phyloP scores from a whole-genome alignment of 2,113 vertebrate species.

The Ctenomys sociabilis region DNA sequence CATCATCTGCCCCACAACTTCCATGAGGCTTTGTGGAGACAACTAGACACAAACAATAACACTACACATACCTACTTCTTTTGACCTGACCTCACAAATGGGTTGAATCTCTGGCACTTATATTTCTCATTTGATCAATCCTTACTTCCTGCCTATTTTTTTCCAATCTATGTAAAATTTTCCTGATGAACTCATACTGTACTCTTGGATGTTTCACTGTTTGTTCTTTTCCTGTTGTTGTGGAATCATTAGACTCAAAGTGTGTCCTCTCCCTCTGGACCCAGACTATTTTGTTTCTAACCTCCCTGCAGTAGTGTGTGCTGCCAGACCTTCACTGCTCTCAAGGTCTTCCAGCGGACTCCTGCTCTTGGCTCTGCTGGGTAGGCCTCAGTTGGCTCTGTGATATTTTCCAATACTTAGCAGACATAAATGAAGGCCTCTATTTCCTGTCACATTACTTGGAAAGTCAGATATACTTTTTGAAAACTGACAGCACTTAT shows the following conservation, averaged over 20 bases:
- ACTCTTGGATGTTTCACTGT: constrained; percentile 21
- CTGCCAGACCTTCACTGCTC: constrained; percentile 44
- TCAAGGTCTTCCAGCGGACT: constrained; percentile 22
- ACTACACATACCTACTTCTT: constrained; percentile 20
- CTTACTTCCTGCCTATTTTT: constrained; percentile 28
- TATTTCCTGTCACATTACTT: constrained; percentile 17
- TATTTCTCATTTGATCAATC: background rate
- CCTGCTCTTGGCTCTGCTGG: constrained; percentile 11
- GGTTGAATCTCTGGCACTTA: constrained; percentile 35
- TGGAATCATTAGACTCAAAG: background rate
- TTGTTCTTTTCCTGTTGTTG: constrained; percentile 40
- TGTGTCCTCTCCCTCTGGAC: background rate
- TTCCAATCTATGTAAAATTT: background rate
- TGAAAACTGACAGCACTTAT: background rate
- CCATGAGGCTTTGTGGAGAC: no score
- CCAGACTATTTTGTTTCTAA: constrained; percentile 43
- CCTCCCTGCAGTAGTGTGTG: constrained; percentile 22
- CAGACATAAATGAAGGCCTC: background rate
- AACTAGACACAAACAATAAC: no score
- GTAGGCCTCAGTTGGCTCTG: constrained; percentile 30
- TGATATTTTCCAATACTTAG: constrained; percentile 60
- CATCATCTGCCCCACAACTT: no score
- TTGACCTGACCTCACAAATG: background rate
- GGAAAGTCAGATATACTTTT: background rate
- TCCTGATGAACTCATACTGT: constrained; percentile 25